Percentiles rank a stretch among this genome's conserved stretches.
phyloP scores from a whole-genome alignment of 2,888 invertebrate species.

The Idaea aversata region DNA sequence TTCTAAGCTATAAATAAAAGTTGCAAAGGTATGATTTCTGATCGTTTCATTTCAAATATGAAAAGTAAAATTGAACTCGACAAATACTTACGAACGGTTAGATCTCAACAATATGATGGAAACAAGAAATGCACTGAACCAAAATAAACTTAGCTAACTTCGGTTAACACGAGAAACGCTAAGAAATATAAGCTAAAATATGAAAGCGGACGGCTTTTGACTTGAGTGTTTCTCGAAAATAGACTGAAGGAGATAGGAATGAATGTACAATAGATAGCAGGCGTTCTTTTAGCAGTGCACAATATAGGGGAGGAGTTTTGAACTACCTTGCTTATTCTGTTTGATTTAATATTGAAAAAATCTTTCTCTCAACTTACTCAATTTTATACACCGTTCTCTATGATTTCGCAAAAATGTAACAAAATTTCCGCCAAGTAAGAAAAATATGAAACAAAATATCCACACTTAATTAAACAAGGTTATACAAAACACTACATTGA shows the following conservation, averaged over 20 bases:
- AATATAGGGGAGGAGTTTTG: not conserved
- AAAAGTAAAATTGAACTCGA: constrained; percentile 54
- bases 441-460: constrained; percentile 6
- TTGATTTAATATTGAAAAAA: not conserved
- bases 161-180: constrained; percentile 48
- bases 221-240: constrained; percentile 56
- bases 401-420: not conserved
- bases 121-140: constrained; percentile 63
- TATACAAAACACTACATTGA: constrained; percentile 30
- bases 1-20: constrained; percentile 6
- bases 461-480: constrained; percentile 11
- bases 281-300: not conserved
- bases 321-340: not conserved
- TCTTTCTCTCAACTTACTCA: no score
- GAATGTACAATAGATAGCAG: constrained; percentile 3
- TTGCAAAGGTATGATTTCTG: constrained; percentile 18
- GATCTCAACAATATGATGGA: constrained; percentile 65
- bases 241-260: constrained; percentile 29
- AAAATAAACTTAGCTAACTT: constrained; percentile 63
- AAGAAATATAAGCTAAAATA: constrained; percentile 52
- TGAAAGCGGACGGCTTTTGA: constrained; percentile 45
- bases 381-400: no score
- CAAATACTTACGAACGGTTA: constrained; percentile 44
- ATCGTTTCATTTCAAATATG: constrained; percentile 37
- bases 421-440: not conserved